Conservation (phyloP, 2,797 vertebrate species). For the Cephalopachus bancanus region DNA sequence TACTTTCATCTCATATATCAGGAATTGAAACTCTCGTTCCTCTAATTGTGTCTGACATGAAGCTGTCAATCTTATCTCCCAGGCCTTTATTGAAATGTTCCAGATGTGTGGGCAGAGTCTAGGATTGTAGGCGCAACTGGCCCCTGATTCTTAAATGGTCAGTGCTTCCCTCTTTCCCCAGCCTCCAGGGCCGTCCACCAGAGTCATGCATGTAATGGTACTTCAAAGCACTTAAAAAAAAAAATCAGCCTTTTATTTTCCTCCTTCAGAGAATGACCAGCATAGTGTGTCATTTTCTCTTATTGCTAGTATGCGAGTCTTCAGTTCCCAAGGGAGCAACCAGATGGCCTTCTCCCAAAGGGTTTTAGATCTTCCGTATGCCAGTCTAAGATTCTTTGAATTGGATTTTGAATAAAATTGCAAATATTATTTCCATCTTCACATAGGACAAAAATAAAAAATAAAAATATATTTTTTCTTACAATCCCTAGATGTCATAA, state of each 20-base stretch:
- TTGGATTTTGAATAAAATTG: neutral
- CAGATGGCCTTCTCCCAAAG: neutral
- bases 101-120: conserved; percentile 78
- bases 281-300: conserved; percentile 70
- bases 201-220: conserved; percentile 75
- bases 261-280: conserved; percentile 65
- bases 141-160: conserved; percentile 65
- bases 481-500: neutral
- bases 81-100: conserved; percentile 81
- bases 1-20: conserved; percentile 82
- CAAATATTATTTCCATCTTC: neutral
- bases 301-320: neutral
- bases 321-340: neutral
- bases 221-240: conserved; percentile 78
- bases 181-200: conserved; percentile 61
- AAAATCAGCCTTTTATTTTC: conserved; percentile 70
- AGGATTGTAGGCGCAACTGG: neutral
- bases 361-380: neutral
- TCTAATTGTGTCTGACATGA: conserved; percentile 80
- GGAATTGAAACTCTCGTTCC: conserved; percentile 67
- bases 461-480: neutral
- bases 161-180: conserved; percentile 26
- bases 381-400: neutral
- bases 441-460: neutral
- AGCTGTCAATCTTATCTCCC: conserved; percentile 81